Evolutionary conservation across 2,113 vertebrate species (phyloP).

Genomic region (Cisticola juncidis): DNA sequence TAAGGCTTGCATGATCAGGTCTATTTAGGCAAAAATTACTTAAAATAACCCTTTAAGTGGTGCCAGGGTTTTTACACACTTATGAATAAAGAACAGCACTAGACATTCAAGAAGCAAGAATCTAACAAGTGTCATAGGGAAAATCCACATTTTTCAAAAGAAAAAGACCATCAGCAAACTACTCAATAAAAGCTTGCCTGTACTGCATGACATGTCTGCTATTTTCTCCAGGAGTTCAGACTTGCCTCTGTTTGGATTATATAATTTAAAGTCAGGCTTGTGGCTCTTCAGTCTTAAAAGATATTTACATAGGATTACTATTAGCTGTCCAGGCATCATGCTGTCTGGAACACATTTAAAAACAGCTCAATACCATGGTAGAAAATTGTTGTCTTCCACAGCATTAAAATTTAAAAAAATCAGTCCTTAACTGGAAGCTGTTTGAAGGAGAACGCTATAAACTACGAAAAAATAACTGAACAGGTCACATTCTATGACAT

Average conservation of each 20-base stretch:
- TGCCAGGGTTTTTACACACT: not conserved
- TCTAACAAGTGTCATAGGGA: not conserved
- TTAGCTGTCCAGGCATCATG: not conserved
- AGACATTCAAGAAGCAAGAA: not conserved
- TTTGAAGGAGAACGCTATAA: not conserved
- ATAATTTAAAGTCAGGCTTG: conserved; percentile 5
- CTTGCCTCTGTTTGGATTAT: not conserved
- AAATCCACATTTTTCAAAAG: not conserved
- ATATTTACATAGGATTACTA: conserved; percentile 13
- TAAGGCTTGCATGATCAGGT: not conserved
- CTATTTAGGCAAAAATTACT: not conserved
- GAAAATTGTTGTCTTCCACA: not conserved
- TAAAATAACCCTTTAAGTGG: not conserved
- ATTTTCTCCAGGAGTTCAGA: not conserved
- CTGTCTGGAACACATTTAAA: not conserved
- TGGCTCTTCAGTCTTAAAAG: not conserved
- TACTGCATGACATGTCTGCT: not conserved
- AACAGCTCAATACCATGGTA: not conserved
- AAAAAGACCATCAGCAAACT: not conserved
- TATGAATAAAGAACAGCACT: not conserved
- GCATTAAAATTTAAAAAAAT: not conserved
- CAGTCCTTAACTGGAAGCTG: not conserved
- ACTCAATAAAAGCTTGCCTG: not conserved
- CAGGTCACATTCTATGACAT: not conserved
- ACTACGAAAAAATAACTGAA: not conserved